Evolutionary conservation across 2,113 vertebrate species (phyloP), one percentile per base, ranked within the genome.

Genomic region (Aspiorhynchus laticeps): DNA sequence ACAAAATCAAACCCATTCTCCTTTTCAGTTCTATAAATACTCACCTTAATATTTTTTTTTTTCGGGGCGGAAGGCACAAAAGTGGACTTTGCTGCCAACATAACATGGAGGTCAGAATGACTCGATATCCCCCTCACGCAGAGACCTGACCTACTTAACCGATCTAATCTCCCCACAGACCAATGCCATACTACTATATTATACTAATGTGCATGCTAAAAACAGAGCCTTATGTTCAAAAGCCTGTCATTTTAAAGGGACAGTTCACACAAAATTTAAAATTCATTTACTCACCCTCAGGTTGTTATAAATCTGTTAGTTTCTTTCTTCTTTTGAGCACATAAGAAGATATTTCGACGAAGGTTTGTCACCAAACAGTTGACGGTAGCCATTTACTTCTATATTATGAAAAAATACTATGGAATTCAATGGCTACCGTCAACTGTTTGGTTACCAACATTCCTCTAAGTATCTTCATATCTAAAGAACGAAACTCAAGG

Each of bases 71-170:
- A 71, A 88, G 31, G 80, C 79, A 48, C 80, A 71, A 61, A 24
- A 75, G 71, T 71, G 84, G 41, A 85, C 46, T 78, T 80, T 74
- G 24, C 7, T 69, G 46, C 71, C 59, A 59, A 77, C 3, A 24
- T 74, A 63, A 14, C 48, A 38, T 65, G 31, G 36, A 87, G 83
- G 73, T 77, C 86, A 83, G 59, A 69, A 85, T 56, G 19, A 86
- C 88, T 89, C 33, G 43, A 87, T 73, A 83, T 84, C 74, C 86
- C 81, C 59, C 19, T 46, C 46, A 77, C 17, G 80, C 53, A 69
- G 15, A 87, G 85, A 59, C 61, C 63, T 90, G 88, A 90, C 90
- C 88, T 91, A 91, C 61, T 87, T 91, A 79, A 85, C 63, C 59
- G 31, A 84, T 87, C 14, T 87, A 75, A 84, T 76, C 80, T 86